These are phyloP conservation scores for Ophion obscuratus DNA, from an alignment of 2,888 invertebrate genomes.

Conservation along the genomic window DNA sequence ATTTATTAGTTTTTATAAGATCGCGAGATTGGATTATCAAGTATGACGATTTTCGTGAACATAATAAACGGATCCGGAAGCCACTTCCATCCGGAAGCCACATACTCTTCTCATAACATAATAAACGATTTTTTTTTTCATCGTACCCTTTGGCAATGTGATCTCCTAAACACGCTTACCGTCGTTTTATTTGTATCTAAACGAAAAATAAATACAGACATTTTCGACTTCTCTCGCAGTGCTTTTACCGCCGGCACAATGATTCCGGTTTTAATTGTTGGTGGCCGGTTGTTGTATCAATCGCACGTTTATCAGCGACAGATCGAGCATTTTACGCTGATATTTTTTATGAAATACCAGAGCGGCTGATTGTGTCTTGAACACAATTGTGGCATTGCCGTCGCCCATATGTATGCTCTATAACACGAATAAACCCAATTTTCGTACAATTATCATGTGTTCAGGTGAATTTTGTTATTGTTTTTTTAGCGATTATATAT, in stretches of 20 bases:
- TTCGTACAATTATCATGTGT: conserved; percentile 38
- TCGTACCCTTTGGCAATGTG: conserved; percentile 7
- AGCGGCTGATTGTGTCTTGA: conserved; percentile 86
- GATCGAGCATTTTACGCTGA: conserved; percentile 86
- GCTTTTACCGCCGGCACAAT: neutral
- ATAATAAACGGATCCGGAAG: neutral
- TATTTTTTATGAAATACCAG: conserved; percentile 86
- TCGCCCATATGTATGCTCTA: conserved; percentile 82
- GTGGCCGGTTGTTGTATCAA: conserved; percentile 78
- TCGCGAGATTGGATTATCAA: conserved; percentile 6
- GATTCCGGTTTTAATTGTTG: conserved; percentile 51
- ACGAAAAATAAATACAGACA: conserved; percentile 16
- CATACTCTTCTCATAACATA: too few relatives aligned
- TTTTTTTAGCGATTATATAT: neutral
- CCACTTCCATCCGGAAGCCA: too few relatives aligned
- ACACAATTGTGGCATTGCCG: conserved; percentile 84
- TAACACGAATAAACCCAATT: conserved; percentile 73
- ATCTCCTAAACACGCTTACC: conserved; percentile 14
- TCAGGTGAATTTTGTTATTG: neutral
- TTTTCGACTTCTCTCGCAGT: conserved; percentile 7
- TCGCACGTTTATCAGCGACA: conserved; percentile 85
- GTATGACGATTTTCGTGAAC: neutral
- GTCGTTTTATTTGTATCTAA: neutral
- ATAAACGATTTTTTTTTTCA: neutral
- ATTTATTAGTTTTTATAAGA: neutral